Evolutionary conservation across 2,797 vertebrate genomes (phyloP).

Genomic region (Antrozous pallidus): DNA sequence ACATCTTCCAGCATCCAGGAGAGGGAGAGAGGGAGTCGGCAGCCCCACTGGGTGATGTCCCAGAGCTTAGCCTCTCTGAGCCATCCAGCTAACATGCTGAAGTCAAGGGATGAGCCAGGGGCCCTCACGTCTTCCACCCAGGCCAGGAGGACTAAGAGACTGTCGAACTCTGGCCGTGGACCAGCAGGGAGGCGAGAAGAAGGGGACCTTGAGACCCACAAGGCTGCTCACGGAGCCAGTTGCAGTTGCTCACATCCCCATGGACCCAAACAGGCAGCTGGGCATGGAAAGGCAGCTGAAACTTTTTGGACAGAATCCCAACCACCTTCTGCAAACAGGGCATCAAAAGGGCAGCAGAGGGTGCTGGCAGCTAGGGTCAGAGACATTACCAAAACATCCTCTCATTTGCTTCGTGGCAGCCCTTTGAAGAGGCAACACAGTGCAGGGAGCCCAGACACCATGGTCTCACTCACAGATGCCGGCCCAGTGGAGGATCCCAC

Average conservation of each 20-base stretch:
- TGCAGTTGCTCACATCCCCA: background rate
- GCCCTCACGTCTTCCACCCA: conserved; percentile 68
- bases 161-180: conserved; percentile 47
- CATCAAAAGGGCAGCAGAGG: conserved; percentile 72
- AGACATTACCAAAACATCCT: conserved; percentile 83
- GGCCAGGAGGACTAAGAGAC: conserved; percentile 77
- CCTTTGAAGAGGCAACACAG: conserved; percentile 85
- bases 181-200: conserved; percentile 59
- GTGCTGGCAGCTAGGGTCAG: conserved; percentile 79
- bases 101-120: conserved; percentile 66
- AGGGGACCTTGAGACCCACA: conserved; percentile 54
- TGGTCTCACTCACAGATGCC: conserved; percentile 62
- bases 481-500: background rate
- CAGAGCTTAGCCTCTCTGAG: conserved; percentile 65
- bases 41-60: conserved; percentile 34
- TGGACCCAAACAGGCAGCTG: conserved; percentile 58
- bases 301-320: conserved; percentile 63
- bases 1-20: conserved; percentile 49
- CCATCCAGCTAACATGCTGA: conserved; percentile 65
- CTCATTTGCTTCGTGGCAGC: conserved; percentile 60
- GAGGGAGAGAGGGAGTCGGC: conserved; percentile 57
- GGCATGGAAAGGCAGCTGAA: conserved; percentile 77
- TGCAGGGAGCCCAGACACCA: conserved; percentile 81
- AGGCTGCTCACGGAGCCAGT: background rate
- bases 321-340: conserved; percentile 71